Conservation (phyloP, 2,113 vertebrate genomes). For the Puffinus mauretanicus region DNA sequence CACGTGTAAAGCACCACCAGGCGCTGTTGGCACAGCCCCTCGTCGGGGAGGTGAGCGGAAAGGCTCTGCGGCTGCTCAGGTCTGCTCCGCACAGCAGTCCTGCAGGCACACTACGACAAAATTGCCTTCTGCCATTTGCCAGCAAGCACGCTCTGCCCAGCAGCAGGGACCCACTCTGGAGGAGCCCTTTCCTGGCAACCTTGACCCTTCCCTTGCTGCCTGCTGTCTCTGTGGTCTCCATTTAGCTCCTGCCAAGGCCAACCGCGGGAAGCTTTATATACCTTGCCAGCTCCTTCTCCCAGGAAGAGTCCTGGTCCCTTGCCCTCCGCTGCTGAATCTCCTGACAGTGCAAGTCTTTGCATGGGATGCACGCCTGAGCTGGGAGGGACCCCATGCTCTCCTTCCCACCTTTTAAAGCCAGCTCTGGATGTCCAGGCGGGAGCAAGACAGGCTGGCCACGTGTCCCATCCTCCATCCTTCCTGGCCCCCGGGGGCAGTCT, state of each 20-base stretch:
- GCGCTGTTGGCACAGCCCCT: not conserved
- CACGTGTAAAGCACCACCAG: not conserved
- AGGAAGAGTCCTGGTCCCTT: not conserved
- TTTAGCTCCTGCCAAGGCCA: not conserved
- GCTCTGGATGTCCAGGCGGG: not conserved
- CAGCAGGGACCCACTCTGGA: not conserved
- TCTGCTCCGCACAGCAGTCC: not conserved
- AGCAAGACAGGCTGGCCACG: not conserved
- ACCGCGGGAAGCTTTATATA: not conserved
- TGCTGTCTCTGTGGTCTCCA: not conserved
- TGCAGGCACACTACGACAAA: not conserved
- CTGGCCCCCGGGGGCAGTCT: not conserved
- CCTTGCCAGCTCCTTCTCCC: not conserved
- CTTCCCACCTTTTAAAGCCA: not conserved
- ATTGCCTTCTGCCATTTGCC: not conserved
- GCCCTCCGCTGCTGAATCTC: not conserved
- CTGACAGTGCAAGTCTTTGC: not conserved
- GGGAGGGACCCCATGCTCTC: not conserved
- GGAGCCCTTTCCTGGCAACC: not conserved
- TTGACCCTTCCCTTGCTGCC: not conserved
- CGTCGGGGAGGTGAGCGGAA: fast-evolving
- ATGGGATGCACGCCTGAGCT: not conserved
- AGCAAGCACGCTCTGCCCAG: not conserved
- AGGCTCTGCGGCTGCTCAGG: not conserved
- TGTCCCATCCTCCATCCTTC: not conserved